phyloP scores from a whole-genome alignment of 1,140 invertebrate genomes.

The Eupeodes corollae region DNA sequence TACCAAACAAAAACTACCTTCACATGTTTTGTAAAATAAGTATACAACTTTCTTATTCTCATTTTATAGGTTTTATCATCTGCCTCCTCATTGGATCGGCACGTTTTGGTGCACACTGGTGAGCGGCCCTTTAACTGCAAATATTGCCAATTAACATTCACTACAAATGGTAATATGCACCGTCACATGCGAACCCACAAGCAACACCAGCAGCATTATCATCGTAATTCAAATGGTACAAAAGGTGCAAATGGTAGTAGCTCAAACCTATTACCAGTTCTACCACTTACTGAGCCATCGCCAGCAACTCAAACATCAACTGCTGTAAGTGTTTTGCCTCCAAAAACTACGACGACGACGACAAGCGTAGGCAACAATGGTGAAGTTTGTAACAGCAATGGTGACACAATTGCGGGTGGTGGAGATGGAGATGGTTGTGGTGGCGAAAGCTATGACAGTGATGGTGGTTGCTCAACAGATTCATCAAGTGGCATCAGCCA shows the following conservation, averaged over 20 bases:
- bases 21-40: too few relatives aligned
- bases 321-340: slow-evolving; percentile 38
- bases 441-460: slow-evolving; percentile 34
- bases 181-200: slow-evolving; percentile 66
- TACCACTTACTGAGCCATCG: slow-evolving; percentile 31
- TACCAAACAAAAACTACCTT: too few relatives aligned
- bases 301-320: slow-evolving; percentile 38
- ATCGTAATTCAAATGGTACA: slow-evolving; percentile 16
- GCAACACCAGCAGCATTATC: slow-evolving; percentile 36
- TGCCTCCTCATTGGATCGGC: slow-evolving; percentile 62
- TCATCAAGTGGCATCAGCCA: slow-evolving; percentile 23
- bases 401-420: slow-evolving; percentile 6
- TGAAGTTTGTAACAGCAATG: slow-evolving; percentile 11
- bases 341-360: slow-evolving; percentile 35
- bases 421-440: slow-evolving; percentile 8
- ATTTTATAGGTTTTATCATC: slow-evolving; percentile 51
- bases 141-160: slow-evolving; percentile 69
- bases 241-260: slow-evolving; percentile 1
- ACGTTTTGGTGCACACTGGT: slow-evolving; percentile 63
- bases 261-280: slow-evolving; percentile 34
- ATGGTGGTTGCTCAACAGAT: slow-evolving; percentile 33
- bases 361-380: slow-evolving; percentile 2
- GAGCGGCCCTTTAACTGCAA: slow-evolving; percentile 68
- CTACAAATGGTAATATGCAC: slow-evolving; percentile 82
- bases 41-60: not conserved